A percentile compares a stretch with the other conserved stretches of the same genome.
Conservation (phyloP, 2,888 invertebrate genomes). For the Harpalus rufipes region DNA sequence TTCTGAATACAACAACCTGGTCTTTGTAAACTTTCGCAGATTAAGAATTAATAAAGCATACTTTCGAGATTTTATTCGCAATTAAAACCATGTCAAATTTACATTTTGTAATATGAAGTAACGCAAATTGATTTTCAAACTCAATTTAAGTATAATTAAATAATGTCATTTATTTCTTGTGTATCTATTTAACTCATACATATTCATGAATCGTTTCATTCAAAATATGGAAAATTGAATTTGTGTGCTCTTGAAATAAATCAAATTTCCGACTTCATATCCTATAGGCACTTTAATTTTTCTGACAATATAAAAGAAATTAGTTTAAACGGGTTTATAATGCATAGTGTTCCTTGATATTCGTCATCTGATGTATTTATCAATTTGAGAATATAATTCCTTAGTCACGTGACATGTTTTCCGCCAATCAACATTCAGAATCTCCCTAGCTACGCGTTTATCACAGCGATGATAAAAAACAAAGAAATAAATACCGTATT, state of each 20-base stretch:
- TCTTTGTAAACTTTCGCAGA: not conserved
- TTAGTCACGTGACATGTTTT: too few species aligned
- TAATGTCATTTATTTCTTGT: constrained; percentile 4
- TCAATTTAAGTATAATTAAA: constrained; percentile 24
- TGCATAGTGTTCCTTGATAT: too few species aligned
- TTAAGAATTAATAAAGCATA: constrained; percentile 8
- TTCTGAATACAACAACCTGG: constrained; percentile 1
- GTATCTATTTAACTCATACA: constrained; percentile 1
- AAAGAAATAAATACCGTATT: too few species aligned
- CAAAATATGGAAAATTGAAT: constrained; percentile 21
- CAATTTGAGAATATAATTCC: too few species aligned
- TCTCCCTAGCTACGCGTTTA: too few species aligned
- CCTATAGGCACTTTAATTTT: not conserved
- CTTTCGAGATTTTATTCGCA: constrained; percentile 5
- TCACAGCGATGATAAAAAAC: too few species aligned
- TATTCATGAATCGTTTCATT: constrained; percentile 16
- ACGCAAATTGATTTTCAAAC: not conserved
- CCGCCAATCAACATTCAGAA: too few species aligned
- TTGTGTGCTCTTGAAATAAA: constrained; percentile 17
- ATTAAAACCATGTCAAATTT: not conserved
- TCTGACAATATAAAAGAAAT: not conserved
- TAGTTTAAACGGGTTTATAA: too few species aligned
- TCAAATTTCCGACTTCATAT: constrained; percentile 14
- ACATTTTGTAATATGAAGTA: not conserved
- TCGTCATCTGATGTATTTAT: too few species aligned